Conservation (phyloP, 2,888 invertebrate species). For the Timandra comae region DNA sequence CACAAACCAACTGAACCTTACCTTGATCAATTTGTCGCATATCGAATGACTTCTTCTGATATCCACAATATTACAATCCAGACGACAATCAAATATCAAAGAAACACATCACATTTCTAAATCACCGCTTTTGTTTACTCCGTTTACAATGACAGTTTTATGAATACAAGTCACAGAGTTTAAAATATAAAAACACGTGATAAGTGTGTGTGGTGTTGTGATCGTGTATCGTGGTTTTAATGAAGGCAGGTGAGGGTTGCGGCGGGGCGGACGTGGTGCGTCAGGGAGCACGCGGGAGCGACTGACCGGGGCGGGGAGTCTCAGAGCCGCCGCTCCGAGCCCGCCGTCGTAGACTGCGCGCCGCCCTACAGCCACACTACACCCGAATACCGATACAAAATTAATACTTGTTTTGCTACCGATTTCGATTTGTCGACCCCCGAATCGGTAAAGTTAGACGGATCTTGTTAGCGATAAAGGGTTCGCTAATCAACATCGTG, state of each 20-base stretch:
- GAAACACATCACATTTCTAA: conserved; percentile 46
- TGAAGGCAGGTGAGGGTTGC: conserved; percentile 33
- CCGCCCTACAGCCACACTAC: conserved; percentile 60
- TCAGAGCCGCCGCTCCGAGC: conserved; percentile 14
- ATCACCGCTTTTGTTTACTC: conserved; percentile 41
- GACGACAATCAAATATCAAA: conserved; percentile 39
- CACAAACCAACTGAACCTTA: no score
- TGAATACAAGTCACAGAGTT: conserved; percentile 21
- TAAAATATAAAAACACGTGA: conserved; percentile 18
- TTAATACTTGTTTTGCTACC: conserved; percentile 76
- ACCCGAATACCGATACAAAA: conserved; percentile 66
- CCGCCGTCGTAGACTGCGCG: conserved; percentile 52
- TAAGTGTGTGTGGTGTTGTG: conserved; percentile 24
- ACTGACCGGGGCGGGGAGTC: conserved; percentile 62
- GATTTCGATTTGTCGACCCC: conserved; percentile 74
- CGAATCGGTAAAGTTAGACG: conserved; percentile 69
- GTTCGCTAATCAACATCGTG: conserved; percentile 57
- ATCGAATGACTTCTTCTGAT: conserved; percentile 16
- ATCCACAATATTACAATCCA: conserved; percentile 49
- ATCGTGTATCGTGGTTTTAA: conserved; percentile 38
- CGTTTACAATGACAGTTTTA: conserved; percentile 21
- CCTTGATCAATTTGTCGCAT: conserved; percentile 35
- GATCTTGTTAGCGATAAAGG: conserved; percentile 74
- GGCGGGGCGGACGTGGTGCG: conserved; percentile 42
- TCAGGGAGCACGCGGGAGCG: conserved; percentile 46